Evolutionary conservation across 1,140 invertebrate genomes (phyloP).

Genomic region (Bactericera cockerelli): DNA sequence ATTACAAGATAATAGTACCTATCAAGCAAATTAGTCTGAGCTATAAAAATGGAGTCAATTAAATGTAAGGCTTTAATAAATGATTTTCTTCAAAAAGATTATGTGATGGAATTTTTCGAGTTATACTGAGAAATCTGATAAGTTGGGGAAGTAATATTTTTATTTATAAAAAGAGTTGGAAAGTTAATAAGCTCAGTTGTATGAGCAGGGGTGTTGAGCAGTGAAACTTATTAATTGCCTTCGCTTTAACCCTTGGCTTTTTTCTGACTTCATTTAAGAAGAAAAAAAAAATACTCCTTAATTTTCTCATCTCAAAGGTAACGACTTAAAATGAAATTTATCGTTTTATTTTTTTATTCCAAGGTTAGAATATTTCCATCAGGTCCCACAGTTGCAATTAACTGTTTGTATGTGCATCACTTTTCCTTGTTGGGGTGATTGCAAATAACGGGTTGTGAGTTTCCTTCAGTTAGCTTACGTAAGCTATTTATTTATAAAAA

Average conservation of each 20-base stretch:
- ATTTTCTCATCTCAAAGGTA: constrained; percentile 4
- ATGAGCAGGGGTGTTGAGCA: not conserved
- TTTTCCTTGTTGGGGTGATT: not conserved
- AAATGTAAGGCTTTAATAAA: too few species aligned
- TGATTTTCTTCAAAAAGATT: too few species aligned
- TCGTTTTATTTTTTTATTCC: not conserved
- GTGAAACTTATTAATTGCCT: not conserved
- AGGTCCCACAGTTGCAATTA: constrained; percentile 7
- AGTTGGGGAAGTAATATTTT: too few species aligned
- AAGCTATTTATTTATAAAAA: not conserved
- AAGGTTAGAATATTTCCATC: not conserved
- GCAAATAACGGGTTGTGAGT: not conserved
- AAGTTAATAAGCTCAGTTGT: constrained; percentile 2
- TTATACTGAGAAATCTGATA: too few species aligned
- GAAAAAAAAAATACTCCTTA: not conserved
- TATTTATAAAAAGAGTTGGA: too few species aligned
- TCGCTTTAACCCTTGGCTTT: constrained; percentile 1
- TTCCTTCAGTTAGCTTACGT: constrained; percentile 5
- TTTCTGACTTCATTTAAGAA: not conserved
- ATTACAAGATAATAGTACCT: too few species aligned
- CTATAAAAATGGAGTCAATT: too few species aligned
- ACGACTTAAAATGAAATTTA: constrained; percentile 1
- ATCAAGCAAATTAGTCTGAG: too few species aligned
- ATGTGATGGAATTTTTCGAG: too few species aligned
- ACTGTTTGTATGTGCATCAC: constrained; percentile 1